phyloP scores from a whole-genome alignment of 2,888 invertebrate genomes.

The Cyaniris semiargus region DNA sequence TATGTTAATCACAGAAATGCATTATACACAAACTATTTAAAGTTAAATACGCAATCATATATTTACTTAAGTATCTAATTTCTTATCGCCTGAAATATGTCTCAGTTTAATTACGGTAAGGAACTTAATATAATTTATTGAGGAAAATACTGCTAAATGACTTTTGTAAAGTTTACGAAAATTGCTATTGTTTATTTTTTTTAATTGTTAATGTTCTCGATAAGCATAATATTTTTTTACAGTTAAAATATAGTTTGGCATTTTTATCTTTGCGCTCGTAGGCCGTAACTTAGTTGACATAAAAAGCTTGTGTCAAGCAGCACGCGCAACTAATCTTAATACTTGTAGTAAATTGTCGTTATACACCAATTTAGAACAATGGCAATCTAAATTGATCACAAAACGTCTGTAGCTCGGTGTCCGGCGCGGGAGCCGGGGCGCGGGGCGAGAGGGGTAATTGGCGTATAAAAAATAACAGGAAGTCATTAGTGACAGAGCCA shows the following conservation, averaged over 20 bases:
- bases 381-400: conserved; percentile 26
- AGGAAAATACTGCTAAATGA: background rate
- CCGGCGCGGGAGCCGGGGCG: background rate
- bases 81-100: background rate
- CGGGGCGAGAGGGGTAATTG: conserved; percentile 60
- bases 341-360: conserved; percentile 18
- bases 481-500: conserved; percentile 75
- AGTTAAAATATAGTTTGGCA: background rate
- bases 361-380: conserved; percentile 27
- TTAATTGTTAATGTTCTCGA: no score
- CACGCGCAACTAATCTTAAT: conserved; percentile 20
- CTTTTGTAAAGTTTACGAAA: background rate
- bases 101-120: background rate
- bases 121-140: background rate
- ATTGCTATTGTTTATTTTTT: background rate
- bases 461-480: conserved; percentile 75
- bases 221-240: no score
- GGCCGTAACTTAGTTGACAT: background rate
- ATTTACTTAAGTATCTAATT: background rate
- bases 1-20: conserved; percentile 16
- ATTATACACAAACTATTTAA: conserved; percentile 11
- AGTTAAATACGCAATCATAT: conserved; percentile 1
- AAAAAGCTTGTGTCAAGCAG: background rate
- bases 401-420: conserved; percentile 18
- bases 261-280: background rate